Conservation (phyloP, 2,888 invertebrate genomes). For the Himalopsyche tibetana region DNA sequence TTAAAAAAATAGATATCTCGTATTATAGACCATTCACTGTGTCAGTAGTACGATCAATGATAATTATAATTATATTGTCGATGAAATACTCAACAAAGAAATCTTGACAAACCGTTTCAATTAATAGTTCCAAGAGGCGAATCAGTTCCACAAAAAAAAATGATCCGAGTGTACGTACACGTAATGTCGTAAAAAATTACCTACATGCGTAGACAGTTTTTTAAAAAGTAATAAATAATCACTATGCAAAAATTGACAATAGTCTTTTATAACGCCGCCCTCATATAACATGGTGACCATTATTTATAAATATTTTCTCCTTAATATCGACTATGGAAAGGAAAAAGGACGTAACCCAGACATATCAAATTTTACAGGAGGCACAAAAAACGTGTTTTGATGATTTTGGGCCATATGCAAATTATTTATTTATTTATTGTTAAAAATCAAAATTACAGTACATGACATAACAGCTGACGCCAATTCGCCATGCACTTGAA, state of each 20-base stretch:
- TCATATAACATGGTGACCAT: background rate
- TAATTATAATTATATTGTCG: background rate
- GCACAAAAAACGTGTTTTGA: no score
- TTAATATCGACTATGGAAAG: no score
- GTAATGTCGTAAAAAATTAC: background rate
- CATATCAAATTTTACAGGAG: no score
- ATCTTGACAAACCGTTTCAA: background rate
- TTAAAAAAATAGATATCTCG: background rate
- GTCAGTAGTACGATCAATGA: no score
- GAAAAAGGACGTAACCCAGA: no score
- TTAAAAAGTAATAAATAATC: constrained; percentile 4
- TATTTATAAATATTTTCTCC: background rate
- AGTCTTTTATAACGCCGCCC: background rate
- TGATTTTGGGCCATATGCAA: no score
- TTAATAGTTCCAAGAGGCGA: background rate
- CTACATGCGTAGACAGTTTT: constrained; percentile 8
- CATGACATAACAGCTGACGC: no score
- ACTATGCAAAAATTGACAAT: constrained; percentile 19
- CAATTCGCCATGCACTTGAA: no score
- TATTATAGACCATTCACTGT: background rate
- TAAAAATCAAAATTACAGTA: no score
- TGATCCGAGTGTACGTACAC: background rate
- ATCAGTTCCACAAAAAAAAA: background rate
- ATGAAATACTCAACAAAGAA: background rate
- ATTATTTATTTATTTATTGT: no score